Evolutionary conservation across 2,888 invertebrate species (phyloP), one percentile per base, ranked within the genome.

Genomic region (Coleophora flavipennella): DNA sequence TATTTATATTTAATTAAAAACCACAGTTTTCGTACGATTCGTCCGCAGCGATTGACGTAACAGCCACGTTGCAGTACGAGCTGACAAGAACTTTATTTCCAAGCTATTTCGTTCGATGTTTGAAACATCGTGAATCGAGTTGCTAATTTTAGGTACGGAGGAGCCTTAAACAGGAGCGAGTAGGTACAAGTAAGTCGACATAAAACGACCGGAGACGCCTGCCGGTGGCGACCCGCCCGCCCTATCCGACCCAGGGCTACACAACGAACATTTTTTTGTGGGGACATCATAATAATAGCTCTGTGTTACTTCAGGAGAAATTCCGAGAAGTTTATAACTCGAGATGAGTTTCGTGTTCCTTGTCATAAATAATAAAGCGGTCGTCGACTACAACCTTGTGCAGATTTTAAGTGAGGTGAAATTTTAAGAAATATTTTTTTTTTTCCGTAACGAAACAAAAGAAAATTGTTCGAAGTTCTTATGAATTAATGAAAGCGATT

Each of bases 311-410:
- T 79, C 81, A 83, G 78, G 79, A 81, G 78, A 81, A 84, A 83
- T 84, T 83, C 83, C 83, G 81, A 81, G 83, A 84, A 84, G 81
- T 84, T 84, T 84, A 84, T 84, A 84, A 84, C 83, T 84, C 83
- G 83, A 81, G 83, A 84, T 84, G 83, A 84, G 83, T 83, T 84
- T 79, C 80, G 81, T 83, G 83, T 83, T 84, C 81, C 81, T 80
- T 81, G 80, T 81, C 83, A 81, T 84, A 84, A 84, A 84, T 84
- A 83, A 83, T 81, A 83, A 84, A 84, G 83, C 81, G 79, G 79
- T 75, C 79, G 80, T 74, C 79, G 77, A 79, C 77, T 77, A 80
- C 80, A 78, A 79, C 72, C 68, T 74, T 73, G 77, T 76, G 67
- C 81, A 76, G 81, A 83, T 83, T 84, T 80, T 72, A 77, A 80